A percentile compares a stretch with the other conserved stretches of the same genome.
Conservation (phyloP, 2,888 invertebrate species). For the Acanthosepion pharaonis region DNA sequence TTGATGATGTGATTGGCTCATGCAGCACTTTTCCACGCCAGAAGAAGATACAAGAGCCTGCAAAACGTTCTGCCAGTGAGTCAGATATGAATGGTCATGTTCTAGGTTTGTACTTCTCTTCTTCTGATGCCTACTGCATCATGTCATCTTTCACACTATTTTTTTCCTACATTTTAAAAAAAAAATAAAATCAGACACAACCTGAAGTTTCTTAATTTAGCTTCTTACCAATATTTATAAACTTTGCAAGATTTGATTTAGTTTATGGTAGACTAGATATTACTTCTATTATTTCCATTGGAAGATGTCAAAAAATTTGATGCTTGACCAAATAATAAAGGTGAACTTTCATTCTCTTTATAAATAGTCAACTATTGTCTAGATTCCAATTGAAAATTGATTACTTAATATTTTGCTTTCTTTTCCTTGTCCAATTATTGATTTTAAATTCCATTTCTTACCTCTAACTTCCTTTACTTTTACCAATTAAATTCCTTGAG, state of each 20-base stretch:
- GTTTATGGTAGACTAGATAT: not conserved
- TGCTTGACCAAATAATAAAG: not conserved
- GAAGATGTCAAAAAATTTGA: not conserved
- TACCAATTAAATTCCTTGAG: not conserved
- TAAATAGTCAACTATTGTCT: not conserved
- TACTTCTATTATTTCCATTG: not conserved
- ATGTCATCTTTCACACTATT: not conserved
- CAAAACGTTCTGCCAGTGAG: constrained; percentile 65
- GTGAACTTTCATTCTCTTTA: not conserved
- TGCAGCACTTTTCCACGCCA: constrained; percentile 62
- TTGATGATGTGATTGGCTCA: constrained; percentile 47
- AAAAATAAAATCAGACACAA: not conserved
- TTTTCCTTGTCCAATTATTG: not conserved
- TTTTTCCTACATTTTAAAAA: not conserved
- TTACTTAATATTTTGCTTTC: not conserved
- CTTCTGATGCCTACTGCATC: not conserved
- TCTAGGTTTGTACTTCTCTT: constrained; percentile 44
- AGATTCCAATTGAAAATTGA: not conserved
- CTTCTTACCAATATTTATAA: not conserved
- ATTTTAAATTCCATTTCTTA: not conserved
- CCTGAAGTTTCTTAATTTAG: not conserved
- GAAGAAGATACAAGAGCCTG: constrained; percentile 59
- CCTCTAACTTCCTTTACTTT: not conserved
- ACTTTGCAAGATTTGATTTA: not conserved
- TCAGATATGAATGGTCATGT: constrained; percentile 63